These are phyloP conservation scores for Netelia inedita DNA, from an alignment of 2,888 invertebrate species.

Conservation along the genomic window DNA sequence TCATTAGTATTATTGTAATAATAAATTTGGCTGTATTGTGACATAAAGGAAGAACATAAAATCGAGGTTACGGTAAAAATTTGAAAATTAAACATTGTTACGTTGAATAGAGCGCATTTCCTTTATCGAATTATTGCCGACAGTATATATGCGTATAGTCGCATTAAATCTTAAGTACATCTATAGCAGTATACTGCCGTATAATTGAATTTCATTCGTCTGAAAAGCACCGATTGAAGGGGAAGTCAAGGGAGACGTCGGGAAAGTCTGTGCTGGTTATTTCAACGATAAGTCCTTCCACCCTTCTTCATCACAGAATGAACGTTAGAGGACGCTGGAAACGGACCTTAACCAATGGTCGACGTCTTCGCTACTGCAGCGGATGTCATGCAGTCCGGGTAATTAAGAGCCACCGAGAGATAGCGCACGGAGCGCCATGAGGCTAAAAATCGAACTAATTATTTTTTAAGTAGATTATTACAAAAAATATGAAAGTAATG, in stretches of 20 bases:
- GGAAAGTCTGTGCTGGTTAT: conserved; percentile 52
- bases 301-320: conserved; percentile 21
- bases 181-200: conserved; percentile 6
- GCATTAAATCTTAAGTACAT: conserved; percentile 23
- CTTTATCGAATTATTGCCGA: conserved; percentile 16
- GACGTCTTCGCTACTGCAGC: not conserved
- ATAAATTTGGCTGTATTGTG: no score
- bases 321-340: conserved; percentile 5
- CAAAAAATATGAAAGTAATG: no score
- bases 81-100: conserved; percentile 16
- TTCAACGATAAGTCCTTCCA: conserved; percentile 33
- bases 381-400: not conserved
- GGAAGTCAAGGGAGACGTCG: conserved; percentile 26
- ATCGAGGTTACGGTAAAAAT: not conserved
- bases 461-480: no score
- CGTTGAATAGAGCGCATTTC: conserved; percentile 1
- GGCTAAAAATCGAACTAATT: no score
- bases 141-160: not conserved
- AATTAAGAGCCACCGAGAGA: not conserved
- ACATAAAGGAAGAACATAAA: no score
- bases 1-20: no score
- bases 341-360: conserved; percentile 37
- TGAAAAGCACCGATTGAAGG: conserved; percentile 29
- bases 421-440: no score
- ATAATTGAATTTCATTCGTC: conserved; percentile 55